Percentiles rank a stretch among this genome's conserved stretches.
Evolutionary conservation across 2,888 invertebrate genomes (phyloP).

Genomic region (Dolichopus griseipennis): DNA sequence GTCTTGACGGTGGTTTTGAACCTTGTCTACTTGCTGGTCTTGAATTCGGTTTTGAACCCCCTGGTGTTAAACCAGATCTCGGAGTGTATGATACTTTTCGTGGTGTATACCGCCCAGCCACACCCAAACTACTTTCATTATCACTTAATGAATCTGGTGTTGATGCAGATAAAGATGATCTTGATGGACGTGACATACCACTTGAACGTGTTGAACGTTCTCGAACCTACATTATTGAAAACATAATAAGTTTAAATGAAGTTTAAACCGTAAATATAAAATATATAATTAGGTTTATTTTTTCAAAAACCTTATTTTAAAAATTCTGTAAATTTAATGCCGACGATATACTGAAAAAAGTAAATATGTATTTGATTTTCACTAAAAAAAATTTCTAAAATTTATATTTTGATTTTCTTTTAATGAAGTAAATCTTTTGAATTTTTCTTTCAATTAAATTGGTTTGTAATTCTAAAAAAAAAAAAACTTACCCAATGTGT

Average conservation of each 20-base stretch:
- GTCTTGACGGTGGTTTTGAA: constrained; percentile 86
- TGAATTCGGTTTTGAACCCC: constrained; percentile 73
- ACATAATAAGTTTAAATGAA: neutral
- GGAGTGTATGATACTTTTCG: constrained; percentile 54
- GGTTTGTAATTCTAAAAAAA: too few species aligned
- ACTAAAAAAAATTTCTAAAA: too few species aligned
- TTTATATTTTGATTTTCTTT: neutral
- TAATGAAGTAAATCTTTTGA: neutral
- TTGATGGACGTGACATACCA: constrained; percentile 75
- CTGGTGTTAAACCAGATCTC: constrained; percentile 61
- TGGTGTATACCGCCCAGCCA: constrained; percentile 54
- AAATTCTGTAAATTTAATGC: too few species aligned
- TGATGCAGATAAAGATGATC: constrained; percentile 73
- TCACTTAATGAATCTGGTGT: constrained; percentile 85
- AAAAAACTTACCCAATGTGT: constrained; percentile 56
- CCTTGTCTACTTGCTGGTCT: constrained; percentile 77
- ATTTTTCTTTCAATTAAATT: too few species aligned
- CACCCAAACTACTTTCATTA: constrained; percentile 70
- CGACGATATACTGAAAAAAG: too few species aligned
- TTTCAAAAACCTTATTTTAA: too few species aligned
- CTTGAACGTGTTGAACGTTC: constrained; percentile 87
- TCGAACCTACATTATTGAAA: constrained; percentile 59
- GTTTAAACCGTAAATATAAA: too few species aligned
- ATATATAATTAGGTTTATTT: neutral
- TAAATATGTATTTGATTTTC: too few species aligned